These are phyloP conservation scores for Urocyon cinereoargenteus DNA, from an alignment of 2,797 vertebrate genomes.

Conservation along the genomic window DNA sequence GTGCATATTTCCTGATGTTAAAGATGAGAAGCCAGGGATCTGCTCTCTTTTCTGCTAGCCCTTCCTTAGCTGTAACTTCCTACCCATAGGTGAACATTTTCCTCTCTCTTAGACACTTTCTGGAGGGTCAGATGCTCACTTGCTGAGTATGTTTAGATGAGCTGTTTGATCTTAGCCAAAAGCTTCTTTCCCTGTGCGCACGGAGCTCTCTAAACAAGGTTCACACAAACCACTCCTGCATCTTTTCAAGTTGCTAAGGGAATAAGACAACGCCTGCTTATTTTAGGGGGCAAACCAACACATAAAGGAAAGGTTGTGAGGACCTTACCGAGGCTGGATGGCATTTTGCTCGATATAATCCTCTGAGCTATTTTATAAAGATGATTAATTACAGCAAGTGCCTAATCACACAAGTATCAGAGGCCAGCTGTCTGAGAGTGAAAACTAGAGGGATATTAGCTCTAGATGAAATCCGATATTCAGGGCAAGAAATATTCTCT, in stretches of 20 bases:
- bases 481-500: not conserved
- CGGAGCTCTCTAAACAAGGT: not conserved
- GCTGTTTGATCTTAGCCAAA: conserved; percentile 5
- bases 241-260: not conserved
- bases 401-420: conserved; percentile 49
- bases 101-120: conserved; percentile 12
- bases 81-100: not conserved
- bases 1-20: not conserved
- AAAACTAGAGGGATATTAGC: conserved; percentile 44
- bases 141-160: not conserved
- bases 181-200: not conserved
- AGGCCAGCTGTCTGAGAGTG: conserved; percentile 63
- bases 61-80: not conserved
- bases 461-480: conserved; percentile 32
- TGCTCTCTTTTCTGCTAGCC: not conserved
- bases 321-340: not conserved
- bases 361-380: conserved; percentile 71
- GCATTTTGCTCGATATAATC: conserved; percentile 27
- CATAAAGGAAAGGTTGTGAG: not conserved
- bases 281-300: conserved; percentile 2
- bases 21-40: conserved; percentile 21
- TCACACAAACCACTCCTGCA: not conserved
- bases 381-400: conserved; percentile 75
- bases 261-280: not conserved
- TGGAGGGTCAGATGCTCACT: not conserved